Conservation (phyloP, 1,140 invertebrate genomes). For the Meteorus sp. region DNA sequence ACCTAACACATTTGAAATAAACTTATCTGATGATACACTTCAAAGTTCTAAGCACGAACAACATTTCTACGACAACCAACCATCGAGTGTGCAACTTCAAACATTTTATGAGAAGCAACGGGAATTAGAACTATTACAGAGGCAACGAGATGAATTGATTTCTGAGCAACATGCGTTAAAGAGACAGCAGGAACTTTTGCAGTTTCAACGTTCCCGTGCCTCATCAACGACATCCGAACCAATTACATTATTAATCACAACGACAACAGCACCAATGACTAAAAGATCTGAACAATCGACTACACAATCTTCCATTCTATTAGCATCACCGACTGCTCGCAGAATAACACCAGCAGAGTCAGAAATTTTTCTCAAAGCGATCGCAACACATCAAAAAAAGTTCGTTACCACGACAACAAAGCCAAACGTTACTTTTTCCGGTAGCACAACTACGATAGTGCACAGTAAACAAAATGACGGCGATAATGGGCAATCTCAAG, state of each 20-base stretch:
- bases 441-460: slow-evolving; percentile 18
- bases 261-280: slow-evolving; percentile 42
- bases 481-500: slow-evolving; percentile 27
- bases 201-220: slow-evolving; percentile 45
- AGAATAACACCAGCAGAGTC: slow-evolving; percentile 52
- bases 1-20: slow-evolving; percentile 38
- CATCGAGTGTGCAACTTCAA: slow-evolving; percentile 56
- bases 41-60: slow-evolving; percentile 41
- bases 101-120: slow-evolving; percentile 67
- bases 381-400: slow-evolving; percentile 55
- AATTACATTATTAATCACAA: no score
- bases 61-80: slow-evolving; percentile 57
- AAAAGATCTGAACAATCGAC: slow-evolving; percentile 32
- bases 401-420: slow-evolving; percentile 42
- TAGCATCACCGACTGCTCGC: slow-evolving; percentile 45
- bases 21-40: slow-evolving; percentile 49
- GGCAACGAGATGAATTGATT: slow-evolving; percentile 51
- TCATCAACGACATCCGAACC: slow-evolving; percentile 42
- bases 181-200: slow-evolving; percentile 54
- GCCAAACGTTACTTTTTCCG: slow-evolving; percentile 28
- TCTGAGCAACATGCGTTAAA: slow-evolving; percentile 51
- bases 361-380: slow-evolving; percentile 53
- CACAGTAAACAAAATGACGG: slow-evolving; percentile 26
- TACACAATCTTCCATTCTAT: slow-evolving; percentile 31
- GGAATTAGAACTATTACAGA: slow-evolving; percentile 60